Conservation (phyloP, 2,888 invertebrate species). For the Suillia variegata region DNA sequence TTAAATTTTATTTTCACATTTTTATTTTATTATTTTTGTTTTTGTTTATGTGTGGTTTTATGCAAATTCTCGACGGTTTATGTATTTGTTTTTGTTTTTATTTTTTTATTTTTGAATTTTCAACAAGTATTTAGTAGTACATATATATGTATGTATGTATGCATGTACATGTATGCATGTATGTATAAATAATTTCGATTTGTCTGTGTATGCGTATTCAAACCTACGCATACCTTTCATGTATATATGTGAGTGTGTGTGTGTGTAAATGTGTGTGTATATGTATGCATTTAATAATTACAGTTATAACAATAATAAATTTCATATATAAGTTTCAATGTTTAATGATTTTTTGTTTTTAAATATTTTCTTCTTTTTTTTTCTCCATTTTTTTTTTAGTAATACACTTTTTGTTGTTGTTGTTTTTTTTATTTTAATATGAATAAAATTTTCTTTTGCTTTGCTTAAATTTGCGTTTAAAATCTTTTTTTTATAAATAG, state of each 20-base stretch:
- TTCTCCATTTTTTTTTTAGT: no score
- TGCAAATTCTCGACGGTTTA: neutral
- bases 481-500: no score
- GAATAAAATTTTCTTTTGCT: slow-evolving; percentile 7
- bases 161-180: slow-evolving; percentile 9
- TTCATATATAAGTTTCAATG: slow-evolving; percentile 7
- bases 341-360: slow-evolving; percentile 18
- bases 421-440: slow-evolving; percentile 12
- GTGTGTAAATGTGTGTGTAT: no score
- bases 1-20: slow-evolving; percentile 6
- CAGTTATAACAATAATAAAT: slow-evolving; percentile 10
- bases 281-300: slow-evolving; percentile 9
- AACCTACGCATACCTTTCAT: no score
- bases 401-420: slow-evolving; percentile 16
- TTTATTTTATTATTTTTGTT: slow-evolving; percentile 27
- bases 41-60: slow-evolving; percentile 17
- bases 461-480: no score
- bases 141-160: neutral
- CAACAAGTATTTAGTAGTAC: no score
- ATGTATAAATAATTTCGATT: neutral
- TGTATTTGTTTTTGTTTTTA: slow-evolving; percentile 1
- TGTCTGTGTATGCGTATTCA: neutral
- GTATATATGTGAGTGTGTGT: no score
- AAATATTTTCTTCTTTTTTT: slow-evolving; percentile 22
- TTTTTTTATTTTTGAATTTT: neutral